Conservation (phyloP, 2,113 vertebrate genomes). For the Stigmatopora nigra region DNA sequence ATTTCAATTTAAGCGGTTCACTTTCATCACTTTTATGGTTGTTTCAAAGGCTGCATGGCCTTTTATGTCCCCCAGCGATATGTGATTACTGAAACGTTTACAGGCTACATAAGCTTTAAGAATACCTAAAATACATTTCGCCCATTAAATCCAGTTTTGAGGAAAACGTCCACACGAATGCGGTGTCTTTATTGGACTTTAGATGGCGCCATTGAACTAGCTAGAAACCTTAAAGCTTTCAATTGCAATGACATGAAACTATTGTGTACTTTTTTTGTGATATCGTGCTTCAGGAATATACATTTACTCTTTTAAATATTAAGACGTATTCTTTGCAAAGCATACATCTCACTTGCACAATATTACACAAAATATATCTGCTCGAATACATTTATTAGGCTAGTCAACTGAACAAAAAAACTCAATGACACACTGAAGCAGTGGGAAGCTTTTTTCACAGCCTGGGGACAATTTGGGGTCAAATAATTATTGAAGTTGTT, state of each 20-base stretch:
- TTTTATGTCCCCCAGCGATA: constrained; percentile 33
- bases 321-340: neutral
- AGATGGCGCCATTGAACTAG: constrained; percentile 70
- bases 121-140: constrained; percentile 19
- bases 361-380: neutral
- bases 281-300: constrained; percentile 36
- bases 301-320: constrained; percentile 19
- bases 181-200: constrained; percentile 41
- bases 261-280: constrained; percentile 33
- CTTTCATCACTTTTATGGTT: constrained; percentile 52
- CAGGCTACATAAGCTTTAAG: constrained; percentile 26
- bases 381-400: neutral
- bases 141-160: constrained; percentile 22
- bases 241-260: constrained; percentile 21
- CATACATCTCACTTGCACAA: neutral
- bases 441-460: neutral
- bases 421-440: neutral
- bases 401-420: neutral
- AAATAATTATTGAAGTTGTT: constrained; percentile 29
- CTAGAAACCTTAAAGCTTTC: constrained; percentile 28
- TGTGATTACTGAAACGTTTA: constrained; percentile 39
- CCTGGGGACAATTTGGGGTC: constrained; percentile 1
- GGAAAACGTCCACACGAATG: constrained; percentile 2
- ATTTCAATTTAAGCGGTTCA: constrained; percentile 59
- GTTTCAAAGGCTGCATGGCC: constrained; percentile 50